Percentiles rank a stretch among this genome's conserved stretches.
Conservation (phyloP, 2,113 vertebrate species). For the Pogona vitticeps region DNA sequence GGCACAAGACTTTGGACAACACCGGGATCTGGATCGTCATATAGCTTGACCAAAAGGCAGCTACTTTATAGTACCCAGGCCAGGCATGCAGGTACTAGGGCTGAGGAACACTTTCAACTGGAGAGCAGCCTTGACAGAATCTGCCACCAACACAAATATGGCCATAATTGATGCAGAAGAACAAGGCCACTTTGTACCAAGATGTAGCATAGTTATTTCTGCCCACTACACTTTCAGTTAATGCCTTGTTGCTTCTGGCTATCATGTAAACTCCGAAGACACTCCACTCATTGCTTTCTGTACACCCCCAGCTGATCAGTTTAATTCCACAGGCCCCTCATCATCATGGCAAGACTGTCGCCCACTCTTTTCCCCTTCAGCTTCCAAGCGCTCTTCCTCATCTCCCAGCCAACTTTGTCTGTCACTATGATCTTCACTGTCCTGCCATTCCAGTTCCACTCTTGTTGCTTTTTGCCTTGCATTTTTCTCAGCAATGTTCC, state of each 20-base stretch:
- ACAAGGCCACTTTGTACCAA: background rate
- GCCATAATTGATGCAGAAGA: background rate
- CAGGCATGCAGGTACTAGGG: constrained; percentile 12
- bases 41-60: background rate
- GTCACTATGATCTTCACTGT: background rate
- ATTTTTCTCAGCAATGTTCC: background rate
- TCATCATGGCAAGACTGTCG: background rate
- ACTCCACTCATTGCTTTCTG: background rate
- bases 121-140: background rate
- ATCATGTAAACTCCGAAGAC: no score
- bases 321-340: background rate
- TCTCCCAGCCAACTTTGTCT: constrained; percentile 1
- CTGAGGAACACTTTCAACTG: constrained; percentile 1
- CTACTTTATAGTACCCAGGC: background rate
- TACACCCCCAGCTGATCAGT: background rate
- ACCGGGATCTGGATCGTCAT: background rate
- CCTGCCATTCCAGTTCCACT: constrained; percentile 2
- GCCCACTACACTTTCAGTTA: background rate
- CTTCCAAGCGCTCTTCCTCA: constrained; percentile 3
- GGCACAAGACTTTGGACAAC: constrained; percentile 10
- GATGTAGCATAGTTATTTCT: background rate
- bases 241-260: background rate
- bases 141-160: background rate
- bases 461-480: background rate
- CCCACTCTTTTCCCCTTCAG: background rate